These are phyloP conservation scores for Aplysia californica DNA, from an alignment of 1,140 invertebrate species.

Conservation along the genomic window DNA sequence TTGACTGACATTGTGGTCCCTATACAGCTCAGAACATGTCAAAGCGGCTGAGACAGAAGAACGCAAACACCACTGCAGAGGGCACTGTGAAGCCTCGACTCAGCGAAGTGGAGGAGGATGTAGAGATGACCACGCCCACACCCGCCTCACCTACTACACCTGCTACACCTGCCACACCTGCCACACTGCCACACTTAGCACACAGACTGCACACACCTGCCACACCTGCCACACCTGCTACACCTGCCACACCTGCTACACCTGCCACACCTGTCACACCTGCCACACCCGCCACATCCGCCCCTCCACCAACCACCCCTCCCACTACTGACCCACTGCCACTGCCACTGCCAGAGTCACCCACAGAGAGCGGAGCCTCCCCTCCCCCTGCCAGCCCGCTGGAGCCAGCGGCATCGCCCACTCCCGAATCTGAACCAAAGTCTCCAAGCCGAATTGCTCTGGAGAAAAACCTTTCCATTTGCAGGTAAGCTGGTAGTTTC, in stretches of 20 bases:
- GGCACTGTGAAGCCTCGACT: not conserved
- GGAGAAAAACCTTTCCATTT: conserved; percentile 32
- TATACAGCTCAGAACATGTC: conserved; percentile 25
- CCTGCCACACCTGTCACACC: too few relatives aligned
- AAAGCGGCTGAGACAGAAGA: conserved; percentile 14
- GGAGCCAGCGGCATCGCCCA: not conserved
- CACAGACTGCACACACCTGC: too few relatives aligned
- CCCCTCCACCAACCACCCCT: too few relatives aligned
- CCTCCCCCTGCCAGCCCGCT: not conserved
- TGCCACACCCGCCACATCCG: too few relatives aligned
- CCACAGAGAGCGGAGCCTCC: not conserved
- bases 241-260: too few relatives aligned
- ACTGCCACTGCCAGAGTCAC: not conserved
- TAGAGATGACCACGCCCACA: not conserved
- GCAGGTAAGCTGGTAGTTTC: conserved; percentile 28
- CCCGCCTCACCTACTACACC: not conserved
- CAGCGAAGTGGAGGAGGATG: conserved; percentile 24
- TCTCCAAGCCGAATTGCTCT: conserved; percentile 27
- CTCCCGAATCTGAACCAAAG: conserved; percentile 1
- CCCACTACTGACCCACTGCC: too few relatives aligned
- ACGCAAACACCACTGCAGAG: not conserved
- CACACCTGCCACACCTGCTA: too few relatives aligned
- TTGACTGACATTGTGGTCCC: too few relatives aligned
- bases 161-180: not conserved
- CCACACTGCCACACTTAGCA: not conserved